A percentile compares a stretch with the other conserved stretches of the same genome.
These are phyloP conservation scores for Ceratosolen solmsi DNA, from an alignment of 1,140 invertebrate genomes.

Conservation along the genomic window DNA sequence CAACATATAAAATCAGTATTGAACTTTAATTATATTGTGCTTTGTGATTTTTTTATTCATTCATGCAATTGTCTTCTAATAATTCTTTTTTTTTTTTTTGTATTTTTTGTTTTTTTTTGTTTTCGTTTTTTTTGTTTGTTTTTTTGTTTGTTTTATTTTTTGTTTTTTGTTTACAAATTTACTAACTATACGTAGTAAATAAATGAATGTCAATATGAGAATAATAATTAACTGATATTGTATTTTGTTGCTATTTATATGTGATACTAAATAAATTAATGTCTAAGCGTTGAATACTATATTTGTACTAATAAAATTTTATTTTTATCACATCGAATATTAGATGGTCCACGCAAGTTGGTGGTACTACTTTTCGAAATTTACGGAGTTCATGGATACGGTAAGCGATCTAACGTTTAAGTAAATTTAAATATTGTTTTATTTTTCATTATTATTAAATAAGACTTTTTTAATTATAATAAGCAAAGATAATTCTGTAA, in stretches of 20 bases:
- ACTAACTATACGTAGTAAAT: not conserved
- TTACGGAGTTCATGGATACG: constrained; percentile 90
- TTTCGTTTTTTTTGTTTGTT: not conserved
- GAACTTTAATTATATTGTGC: not conserved
- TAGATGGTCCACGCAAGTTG: constrained; percentile 89
- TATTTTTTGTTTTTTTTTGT: not conserved
- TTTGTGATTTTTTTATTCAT: not conserved
- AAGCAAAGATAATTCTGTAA: no score
- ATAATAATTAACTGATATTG: constrained; percentile 11
- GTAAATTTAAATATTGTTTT: not conserved
- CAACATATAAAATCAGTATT: constrained; percentile 41
- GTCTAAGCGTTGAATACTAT: not conserved
- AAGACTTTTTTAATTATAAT: no score
- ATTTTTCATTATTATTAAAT: no score
- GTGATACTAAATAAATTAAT: constrained; percentile 14
- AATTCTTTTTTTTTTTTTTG: not conserved
- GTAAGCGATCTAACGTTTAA: not conserved
- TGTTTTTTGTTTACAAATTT: not conserved
- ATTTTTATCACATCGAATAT: constrained; percentile 57
- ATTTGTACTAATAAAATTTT: constrained; percentile 53
- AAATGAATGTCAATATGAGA: not conserved
- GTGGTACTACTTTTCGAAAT: constrained; percentile 93
- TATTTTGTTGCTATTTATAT: not conserved
- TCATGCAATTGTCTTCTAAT: not conserved
- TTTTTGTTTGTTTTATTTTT: not conserved